Evolutionary conservation across 2,113 vertebrate species (phyloP), one percentile per base, ranked within the genome.

Genomic region (Erinaceus europaeus): DNA sequence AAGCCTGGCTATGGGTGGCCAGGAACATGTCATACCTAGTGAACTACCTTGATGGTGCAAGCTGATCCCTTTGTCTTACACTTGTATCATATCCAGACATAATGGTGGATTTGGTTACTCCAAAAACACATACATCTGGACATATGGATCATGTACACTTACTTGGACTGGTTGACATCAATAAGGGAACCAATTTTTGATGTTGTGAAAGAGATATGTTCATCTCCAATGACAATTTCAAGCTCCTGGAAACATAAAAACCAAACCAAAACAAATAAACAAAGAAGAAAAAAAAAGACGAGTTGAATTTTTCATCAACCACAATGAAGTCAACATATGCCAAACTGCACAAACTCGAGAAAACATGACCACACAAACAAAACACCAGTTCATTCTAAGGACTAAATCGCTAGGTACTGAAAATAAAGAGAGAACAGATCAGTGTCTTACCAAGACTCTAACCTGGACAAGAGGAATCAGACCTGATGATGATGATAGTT

Each of bases 141-240:
- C 27, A 2, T 64, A 86, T 84, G 50, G 46, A 55, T 71, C 53
- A 84, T 6, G 7, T 46, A 50, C 38, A 98, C 99, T 71, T 97
- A 99, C 99, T 99, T 99, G 71, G 99, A 99, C 88, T 99, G 99
- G 96, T 99, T 99, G 84, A 99, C 99, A 34, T 99, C 99, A 84
- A 99, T 99, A 95, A 99, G 97, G 13, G 99, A 99, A 91, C 99
- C 99, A 0, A 99, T 99, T 98, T 99, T 99, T 93, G 99, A 99
- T 0, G 99, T 99, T 72, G 99, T 99, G 89, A 99, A 99, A 89
- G 99, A 99, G 96, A 99, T 99, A 94, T 99, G 99, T 88, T 99
- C 99, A 0, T 99, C 99, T n/a, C 99, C 99, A 0, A 99, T 99
- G 85, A 99, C 99, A 11, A 99, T 99, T 96, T 99, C 99, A 80